A percentile compares a stretch with the other conserved stretches of the same genome.
Evolutionary conservation across 2,888 invertebrate genomes (phyloP).

Genomic region (Caenorhabditis drosophilae): DNA sequence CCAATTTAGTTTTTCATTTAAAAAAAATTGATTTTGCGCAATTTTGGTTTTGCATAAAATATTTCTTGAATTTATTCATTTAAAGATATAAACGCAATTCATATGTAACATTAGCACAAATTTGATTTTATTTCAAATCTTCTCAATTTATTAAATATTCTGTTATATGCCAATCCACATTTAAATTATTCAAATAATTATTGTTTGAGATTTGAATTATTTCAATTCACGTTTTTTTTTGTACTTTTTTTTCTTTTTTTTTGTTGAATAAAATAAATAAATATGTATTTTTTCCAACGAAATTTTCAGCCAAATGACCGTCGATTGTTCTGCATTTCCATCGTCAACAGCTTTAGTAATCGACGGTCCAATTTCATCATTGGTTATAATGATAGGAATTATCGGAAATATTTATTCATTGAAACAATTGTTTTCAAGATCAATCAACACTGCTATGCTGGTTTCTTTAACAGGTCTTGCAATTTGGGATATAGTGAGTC

Average conservation of each 20-base stretch:
- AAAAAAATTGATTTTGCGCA: no score
- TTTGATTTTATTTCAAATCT: no score
- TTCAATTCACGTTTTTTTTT: no score
- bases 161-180: no score
- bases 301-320: slow-evolving; percentile 9
- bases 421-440: slow-evolving; percentile 45
- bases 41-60: no score
- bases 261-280: background rate
- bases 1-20: no score
- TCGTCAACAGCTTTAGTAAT: slow-evolving; percentile 30
- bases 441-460: slow-evolving; percentile 58
- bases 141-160: no score
- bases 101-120: no score
- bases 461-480: slow-evolving; percentile 52
- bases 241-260: background rate
- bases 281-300: slow-evolving; percentile 1
- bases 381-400: slow-evolving; percentile 42
- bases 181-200: no score
- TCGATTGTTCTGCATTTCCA: slow-evolving; percentile 24
- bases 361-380: slow-evolving; percentile 43
- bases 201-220: no score
- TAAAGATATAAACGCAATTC: no score
- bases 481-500: slow-evolving; percentile 35
- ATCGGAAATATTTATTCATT: slow-evolving; percentile 52
- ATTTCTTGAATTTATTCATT: no score